These are phyloP conservation scores for Tapera naevia DNA, from an alignment of 2,797 vertebrate genomes.

Conservation along the genomic window DNA sequence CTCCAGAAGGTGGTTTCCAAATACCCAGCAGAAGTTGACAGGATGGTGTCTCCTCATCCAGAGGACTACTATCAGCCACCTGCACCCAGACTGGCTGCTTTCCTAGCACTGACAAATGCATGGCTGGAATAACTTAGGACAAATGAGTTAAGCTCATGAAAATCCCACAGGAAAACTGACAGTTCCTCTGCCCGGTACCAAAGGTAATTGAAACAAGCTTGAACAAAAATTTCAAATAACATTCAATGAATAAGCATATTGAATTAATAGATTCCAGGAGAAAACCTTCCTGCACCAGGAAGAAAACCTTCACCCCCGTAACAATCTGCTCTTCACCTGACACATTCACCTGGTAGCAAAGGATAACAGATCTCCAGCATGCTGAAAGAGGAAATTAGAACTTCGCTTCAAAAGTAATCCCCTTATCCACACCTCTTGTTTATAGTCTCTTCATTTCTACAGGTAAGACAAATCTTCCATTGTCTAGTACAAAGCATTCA, in stretches of 20 bases:
- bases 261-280: not conserved
- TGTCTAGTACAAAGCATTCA: not conserved
- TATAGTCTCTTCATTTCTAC: not conserved
- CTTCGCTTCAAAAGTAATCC: not conserved
- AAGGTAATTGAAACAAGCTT: not conserved
- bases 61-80: not conserved
- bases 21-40: not conserved
- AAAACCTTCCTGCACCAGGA: not conserved
- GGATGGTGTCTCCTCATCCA: accelerated
- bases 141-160: not conserved
- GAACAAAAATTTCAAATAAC: not conserved
- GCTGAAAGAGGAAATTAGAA: not conserved
- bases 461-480: not conserved
- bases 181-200: not conserved
- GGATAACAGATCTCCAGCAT: not conserved
- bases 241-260: not conserved
- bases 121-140: not conserved
- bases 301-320: not conserved
- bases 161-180: not conserved
- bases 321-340: not conserved
- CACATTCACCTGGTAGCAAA: not conserved
- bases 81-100: not conserved
- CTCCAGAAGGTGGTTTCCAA: not conserved
- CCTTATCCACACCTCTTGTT: not conserved
- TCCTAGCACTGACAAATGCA: not conserved